Percentiles rank a stretch among this genome's conserved stretches.
phyloP scores from a whole-genome alignment of 2,113 vertebrate species.

The Manacus vitellinus region DNA sequence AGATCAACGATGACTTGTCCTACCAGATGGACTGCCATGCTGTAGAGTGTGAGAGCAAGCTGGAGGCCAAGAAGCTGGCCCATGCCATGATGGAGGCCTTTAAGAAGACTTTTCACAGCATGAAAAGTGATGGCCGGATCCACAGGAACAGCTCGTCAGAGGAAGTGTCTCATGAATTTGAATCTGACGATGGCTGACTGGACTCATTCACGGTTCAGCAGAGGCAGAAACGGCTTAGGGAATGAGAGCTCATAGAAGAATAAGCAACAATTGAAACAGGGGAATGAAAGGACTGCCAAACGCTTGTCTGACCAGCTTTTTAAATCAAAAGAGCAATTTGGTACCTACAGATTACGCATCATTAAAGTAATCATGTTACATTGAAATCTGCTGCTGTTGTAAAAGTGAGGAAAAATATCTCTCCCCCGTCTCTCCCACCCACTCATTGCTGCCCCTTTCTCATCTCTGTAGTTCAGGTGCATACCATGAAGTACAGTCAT shows the following conservation, averaged over 20 bases:
- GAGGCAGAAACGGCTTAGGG: constrained; percentile 71
- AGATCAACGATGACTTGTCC: constrained; percentile 98
- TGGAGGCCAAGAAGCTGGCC: constrained; percentile 97
- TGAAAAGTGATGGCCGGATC: constrained; percentile 95
- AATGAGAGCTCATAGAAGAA: constrained; percentile 67
- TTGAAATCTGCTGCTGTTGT: constrained; percentile 80
- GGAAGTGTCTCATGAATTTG: constrained; percentile 88
- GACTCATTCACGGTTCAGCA: neutral
- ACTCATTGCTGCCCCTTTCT: neutral
- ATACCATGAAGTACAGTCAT: constrained; percentile 7
- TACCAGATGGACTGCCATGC: constrained; percentile 99
- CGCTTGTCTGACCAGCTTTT: constrained; percentile 74
- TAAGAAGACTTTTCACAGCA: constrained; percentile 98
- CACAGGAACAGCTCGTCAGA: constrained; percentile 91
- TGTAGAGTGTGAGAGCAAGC: constrained; percentile 95
- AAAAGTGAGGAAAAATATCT: constrained; percentile 63
- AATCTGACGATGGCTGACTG: constrained; percentile 87
- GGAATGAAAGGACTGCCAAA: constrained; percentile 74
- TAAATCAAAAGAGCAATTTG: constrained; percentile 76
- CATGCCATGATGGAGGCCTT: constrained; percentile 99
- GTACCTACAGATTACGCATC: constrained; percentile 77
- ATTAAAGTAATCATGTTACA: constrained; percentile 71
- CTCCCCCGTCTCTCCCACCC: neutral
- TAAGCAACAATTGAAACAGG: constrained; percentile 67
- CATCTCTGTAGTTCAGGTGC: neutral